A percentile compares a stretch with the other conserved stretches of the same genome.
Conservation (phyloP, 92 coral and sea anemone genomes). For the Pocillopora grandis region DNA sequence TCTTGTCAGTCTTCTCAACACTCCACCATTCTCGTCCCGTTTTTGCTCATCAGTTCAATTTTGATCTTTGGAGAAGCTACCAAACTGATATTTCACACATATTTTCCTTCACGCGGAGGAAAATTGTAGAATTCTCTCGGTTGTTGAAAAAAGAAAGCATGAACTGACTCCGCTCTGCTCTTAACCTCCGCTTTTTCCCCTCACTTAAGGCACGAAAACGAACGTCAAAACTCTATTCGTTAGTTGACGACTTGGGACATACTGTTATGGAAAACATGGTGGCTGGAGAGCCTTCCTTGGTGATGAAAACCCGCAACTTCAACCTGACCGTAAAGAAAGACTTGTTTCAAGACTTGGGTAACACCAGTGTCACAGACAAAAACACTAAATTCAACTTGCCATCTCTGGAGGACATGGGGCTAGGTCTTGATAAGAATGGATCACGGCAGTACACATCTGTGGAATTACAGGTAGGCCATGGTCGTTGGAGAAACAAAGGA, state of each 20-base stretch:
- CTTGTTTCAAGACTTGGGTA: conserved; percentile 35
- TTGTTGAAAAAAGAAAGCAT: too few relatives aligned
- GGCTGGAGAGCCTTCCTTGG: conserved; percentile 52
- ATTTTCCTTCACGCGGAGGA: too few relatives aligned
- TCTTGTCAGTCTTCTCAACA: too few relatives aligned
- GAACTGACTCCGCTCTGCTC: too few relatives aligned
- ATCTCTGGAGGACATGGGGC: conserved; percentile 42
- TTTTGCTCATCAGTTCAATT: too few relatives aligned
- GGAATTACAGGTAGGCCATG: conserved; percentile 4
- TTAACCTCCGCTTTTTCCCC: background rate
- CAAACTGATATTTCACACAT: too few relatives aligned
- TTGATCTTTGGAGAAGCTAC: too few relatives aligned
- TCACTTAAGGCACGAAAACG: conserved; percentile 55
- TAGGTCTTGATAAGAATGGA: conserved; percentile 14
- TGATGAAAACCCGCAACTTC: conserved; percentile 26
- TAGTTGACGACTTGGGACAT: conserved; percentile 13
- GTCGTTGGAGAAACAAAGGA: too few relatives aligned
- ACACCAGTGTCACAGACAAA: conserved; percentile 42
- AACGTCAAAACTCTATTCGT: conserved; percentile 24
- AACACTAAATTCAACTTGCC: conserved; percentile 49
- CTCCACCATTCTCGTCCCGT: too few relatives aligned
- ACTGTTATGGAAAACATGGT: conserved; percentile 41
- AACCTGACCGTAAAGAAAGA: conserved; percentile 53
- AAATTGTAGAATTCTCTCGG: too few relatives aligned
- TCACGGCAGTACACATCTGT: conserved; percentile 28